Conservation (phyloP, 2,888 invertebrate genomes). For the Brachycybe producta region DNA sequence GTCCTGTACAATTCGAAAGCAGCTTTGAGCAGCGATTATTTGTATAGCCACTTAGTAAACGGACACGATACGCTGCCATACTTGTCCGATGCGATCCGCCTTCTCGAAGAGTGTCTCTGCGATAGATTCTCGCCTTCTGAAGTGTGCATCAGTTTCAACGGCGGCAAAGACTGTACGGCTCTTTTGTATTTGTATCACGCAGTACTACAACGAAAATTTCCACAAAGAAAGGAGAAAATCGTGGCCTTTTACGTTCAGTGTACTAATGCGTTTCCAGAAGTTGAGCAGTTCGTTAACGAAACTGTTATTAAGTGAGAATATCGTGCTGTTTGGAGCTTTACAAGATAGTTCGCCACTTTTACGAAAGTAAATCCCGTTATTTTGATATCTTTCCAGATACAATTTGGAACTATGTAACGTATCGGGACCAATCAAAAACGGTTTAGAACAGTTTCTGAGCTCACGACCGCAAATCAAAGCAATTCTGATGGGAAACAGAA, state of each 20-base stretch:
- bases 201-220: conserved; percentile 33
- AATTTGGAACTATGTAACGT: conserved; percentile 54
- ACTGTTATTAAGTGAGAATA: conserved; percentile 43
- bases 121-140: conserved; percentile 50
- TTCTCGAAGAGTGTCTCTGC: conserved; percentile 32
- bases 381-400: conserved; percentile 41
- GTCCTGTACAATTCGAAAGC: conserved; percentile 37
- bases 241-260: conserved; percentile 68
- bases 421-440: conserved; percentile 55
- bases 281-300: conserved; percentile 63
- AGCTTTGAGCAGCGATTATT: conserved; percentile 25
- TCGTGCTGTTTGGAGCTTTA: background rate
- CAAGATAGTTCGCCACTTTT: background rate
- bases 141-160: conserved; percentile 86
- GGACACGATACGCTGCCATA: conserved; percentile 18
- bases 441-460: conserved; percentile 49
- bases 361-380: background rate
- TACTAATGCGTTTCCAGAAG: conserved; percentile 66
- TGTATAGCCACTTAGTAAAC: conserved; percentile 1
- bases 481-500: conserved; percentile 80
- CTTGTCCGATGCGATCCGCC: conserved; percentile 29
- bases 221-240: conserved; percentile 28
- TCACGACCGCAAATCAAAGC: conserved; percentile 52
- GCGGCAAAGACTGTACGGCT: conserved; percentile 96
- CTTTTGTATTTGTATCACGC: conserved; percentile 57